Base-by-base conservation (phyloP, 2,797 vertebrate species). In the Carcharodon carcharias region DNA sequence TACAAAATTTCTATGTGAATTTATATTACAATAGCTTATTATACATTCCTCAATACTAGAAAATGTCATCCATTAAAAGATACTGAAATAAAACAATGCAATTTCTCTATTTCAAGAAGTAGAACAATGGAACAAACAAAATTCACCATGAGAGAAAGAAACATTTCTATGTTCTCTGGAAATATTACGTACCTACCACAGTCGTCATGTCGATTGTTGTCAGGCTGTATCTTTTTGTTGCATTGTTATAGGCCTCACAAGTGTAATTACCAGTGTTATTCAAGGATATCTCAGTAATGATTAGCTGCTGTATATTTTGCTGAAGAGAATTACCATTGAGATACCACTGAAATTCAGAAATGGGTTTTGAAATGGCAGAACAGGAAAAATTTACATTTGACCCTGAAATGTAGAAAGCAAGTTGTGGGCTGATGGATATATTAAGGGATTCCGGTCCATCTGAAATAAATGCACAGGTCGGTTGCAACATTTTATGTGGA, bases 301-400 rank as follows among this genome's bases (percentile, higher is more conserved):
- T 50, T 35, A 92, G 54, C 31, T 94, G 69, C 11, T 82, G 35
- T 45, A 58, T n/a, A 45, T 61, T 28, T 56, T 45, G 18, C 23
- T 45, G 56, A 96, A 67, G n/a, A 67, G 63, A 11, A 26, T 82
- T 9, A 45, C 18, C 1, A 58, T 96, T 77, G 9, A 9, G 67
- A 77, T 16, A 77, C 95, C 95, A 96, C 45, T 56, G 67, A 96
- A 73, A 96, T 40, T 96, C 45, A 56, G 69, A 61, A 73, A 71
- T 0, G 0, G 31, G n/a, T 9, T 96, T 50, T 92, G 96, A 96
- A 6, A 40, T 71, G 9, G 65, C 89, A 11, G 12, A 63, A 18
- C 96, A 96, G 4, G 4, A 45, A 45, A 94, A 63, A 0, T 2
- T 94, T 50, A 96, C 31, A 4, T 58, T 50, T 54, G 71, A 77